phyloP scores from a whole-genome alignment of 2,888 invertebrate species.

The Belgica antarctica region DNA sequence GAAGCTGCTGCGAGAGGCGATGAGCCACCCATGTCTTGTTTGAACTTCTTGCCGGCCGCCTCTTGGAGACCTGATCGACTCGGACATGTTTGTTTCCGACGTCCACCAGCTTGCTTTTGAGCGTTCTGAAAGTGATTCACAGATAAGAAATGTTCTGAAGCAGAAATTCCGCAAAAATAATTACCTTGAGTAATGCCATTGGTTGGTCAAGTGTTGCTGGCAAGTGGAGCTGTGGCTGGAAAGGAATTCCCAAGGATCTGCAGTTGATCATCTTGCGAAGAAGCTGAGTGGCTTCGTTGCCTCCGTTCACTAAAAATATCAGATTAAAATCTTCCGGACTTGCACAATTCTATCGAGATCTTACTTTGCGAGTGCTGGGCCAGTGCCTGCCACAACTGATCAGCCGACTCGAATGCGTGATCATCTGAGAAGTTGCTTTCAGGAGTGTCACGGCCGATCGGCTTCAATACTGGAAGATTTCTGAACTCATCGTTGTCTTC shows the following conservation, averaged over 20 bases:
- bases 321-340: too few species aligned
- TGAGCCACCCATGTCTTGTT: slow-evolving; percentile 39
- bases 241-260: slow-evolving; percentile 69
- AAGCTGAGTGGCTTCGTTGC: slow-evolving; percentile 73
- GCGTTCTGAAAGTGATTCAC: slow-evolving; percentile 8
- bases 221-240: slow-evolving; percentile 57
- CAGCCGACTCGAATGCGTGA: slow-evolving; percentile 49
- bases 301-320: slow-evolving; percentile 55
- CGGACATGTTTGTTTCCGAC: slow-evolving; percentile 79
- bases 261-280: slow-evolving; percentile 74
- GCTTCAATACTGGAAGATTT: slow-evolving; percentile 41
- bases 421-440: slow-evolving; percentile 54
- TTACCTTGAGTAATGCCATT: slow-evolving; percentile 54
- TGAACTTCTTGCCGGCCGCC: slow-evolving; percentile 37
- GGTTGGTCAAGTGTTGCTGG: slow-evolving; percentile 52
- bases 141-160: not conserved
- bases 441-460: slow-evolving; percentile 48
- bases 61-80: slow-evolving; percentile 59
- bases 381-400: slow-evolving; percentile 56
- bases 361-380: slow-evolving; percentile 54
- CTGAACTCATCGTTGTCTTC: slow-evolving; percentile 48
- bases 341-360: too few species aligned
- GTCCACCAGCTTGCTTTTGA: slow-evolving; percentile 55
- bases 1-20: slow-evolving; percentile 40
- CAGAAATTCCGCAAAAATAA: slow-evolving; percentile 44